phyloP scores from a whole-genome alignment of 2,113 vertebrate genomes.

The Syngnathoides biaculeatus region DNA sequence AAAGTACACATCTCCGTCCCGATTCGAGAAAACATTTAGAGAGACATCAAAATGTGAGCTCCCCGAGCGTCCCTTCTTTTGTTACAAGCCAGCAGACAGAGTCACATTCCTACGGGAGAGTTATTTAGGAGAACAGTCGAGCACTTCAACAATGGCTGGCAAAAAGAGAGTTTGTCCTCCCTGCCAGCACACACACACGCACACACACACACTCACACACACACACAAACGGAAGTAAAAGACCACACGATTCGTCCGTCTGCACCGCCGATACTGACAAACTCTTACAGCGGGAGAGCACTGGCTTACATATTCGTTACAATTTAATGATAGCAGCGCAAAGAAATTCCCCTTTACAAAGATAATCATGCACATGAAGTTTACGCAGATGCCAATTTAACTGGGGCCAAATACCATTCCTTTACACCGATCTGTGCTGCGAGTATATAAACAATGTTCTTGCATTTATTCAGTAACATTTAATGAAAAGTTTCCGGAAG shows the following conservation, averaged over 20 bases:
- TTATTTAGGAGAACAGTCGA: slow-evolving; percentile 47
- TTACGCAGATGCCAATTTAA: no score
- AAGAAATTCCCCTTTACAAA: slow-evolving; percentile 5
- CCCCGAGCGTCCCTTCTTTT: background rate
- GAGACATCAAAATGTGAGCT: background rate
- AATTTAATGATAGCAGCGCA: background rate
- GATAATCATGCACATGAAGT: background rate
- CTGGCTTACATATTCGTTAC: background rate
- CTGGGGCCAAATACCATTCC: background rate
- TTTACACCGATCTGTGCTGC: no score
- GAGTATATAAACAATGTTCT: no score
- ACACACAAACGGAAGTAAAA: slow-evolving; percentile 19
- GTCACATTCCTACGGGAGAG: slow-evolving; percentile 49
- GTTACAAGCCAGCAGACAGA: slow-evolving; percentile 30
- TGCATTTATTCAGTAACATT: no score
- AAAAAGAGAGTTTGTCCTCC: slow-evolving; percentile 8
- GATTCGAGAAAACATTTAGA: background rate
- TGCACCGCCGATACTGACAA: background rate
- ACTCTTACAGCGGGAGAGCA: slow-evolving; percentile 7
- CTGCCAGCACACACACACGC: slow-evolving; percentile 45
- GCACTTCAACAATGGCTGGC: slow-evolving; percentile 45
- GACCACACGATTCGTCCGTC: slow-evolving; percentile 21
- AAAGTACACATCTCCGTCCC: background rate
- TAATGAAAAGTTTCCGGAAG: no score
- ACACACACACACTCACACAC: slow-evolving; percentile 1